These are phyloP conservation scores for Hapalemur alaotrensis DNA, from an alignment of 2,797 vertebrate genomes.

Conservation along the genomic window DNA sequence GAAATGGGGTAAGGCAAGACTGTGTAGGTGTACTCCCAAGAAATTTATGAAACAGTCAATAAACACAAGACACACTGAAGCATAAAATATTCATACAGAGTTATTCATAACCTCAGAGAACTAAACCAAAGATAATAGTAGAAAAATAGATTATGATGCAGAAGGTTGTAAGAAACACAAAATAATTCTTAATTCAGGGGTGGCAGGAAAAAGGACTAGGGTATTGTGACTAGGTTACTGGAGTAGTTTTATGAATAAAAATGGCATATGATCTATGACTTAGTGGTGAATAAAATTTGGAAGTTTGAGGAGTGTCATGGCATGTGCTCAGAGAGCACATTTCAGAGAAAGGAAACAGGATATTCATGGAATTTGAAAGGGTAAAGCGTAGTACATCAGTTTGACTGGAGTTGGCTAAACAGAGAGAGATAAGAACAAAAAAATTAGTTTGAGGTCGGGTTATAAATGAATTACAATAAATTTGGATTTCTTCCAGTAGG, in stretches of 20 bases:
- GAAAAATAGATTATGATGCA: not conserved
- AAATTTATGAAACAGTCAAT: not conserved
- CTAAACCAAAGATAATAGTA: not conserved
- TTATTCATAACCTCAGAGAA: not conserved
- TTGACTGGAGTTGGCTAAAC: not conserved
- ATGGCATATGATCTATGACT: not conserved
- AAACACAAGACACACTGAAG: not conserved
- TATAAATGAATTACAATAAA: not conserved
- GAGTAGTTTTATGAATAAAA: not conserved
- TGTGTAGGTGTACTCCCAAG: not conserved
- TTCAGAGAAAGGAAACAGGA: not conserved
- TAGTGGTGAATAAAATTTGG: not conserved
- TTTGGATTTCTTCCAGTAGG: not conserved
- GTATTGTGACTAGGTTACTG: not conserved
- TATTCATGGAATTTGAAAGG: not conserved
- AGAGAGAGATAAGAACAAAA: not conserved
- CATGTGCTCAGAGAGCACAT: not conserved
- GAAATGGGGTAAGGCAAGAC: not conserved
- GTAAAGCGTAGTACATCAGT: fast-evolving
- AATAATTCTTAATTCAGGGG: not conserved
- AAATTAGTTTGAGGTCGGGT: not conserved
- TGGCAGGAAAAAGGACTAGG: not conserved
- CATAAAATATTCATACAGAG: not conserved
- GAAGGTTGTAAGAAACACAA: not conserved
- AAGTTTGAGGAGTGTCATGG: not conserved